phyloP scores from a whole-genome alignment of 2,113 vertebrate genomes.

The Peromyscus polionotus region DNA sequence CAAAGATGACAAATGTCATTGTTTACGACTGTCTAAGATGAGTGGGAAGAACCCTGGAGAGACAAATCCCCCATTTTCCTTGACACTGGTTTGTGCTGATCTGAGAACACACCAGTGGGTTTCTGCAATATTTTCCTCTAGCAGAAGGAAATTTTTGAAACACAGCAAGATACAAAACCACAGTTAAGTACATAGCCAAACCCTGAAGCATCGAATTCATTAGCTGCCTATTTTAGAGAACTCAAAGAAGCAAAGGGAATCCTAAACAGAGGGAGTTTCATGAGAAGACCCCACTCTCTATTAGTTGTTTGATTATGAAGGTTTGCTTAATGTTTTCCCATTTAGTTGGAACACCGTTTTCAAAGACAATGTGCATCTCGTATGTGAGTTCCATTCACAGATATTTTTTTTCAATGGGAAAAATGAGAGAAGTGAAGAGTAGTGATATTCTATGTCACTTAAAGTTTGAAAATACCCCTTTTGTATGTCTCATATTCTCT shows the following conservation, averaged over 20 bases:
- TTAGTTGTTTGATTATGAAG: background rate
- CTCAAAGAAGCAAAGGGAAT: constrained; percentile 69
- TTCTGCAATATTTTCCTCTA: constrained; percentile 77
- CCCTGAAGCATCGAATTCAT: constrained; percentile 45
- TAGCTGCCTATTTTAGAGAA: constrained; percentile 68
- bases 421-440: background rate
- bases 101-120: constrained; percentile 74
- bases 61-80: constrained; percentile 63
- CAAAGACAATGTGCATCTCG: constrained; percentile 12
- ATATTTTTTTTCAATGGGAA: constrained; percentile 10
- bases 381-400: constrained; percentile 10
- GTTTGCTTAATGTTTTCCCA: constrained; percentile 49
- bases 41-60: constrained; percentile 66
- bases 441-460: constrained; percentile 1
- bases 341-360: constrained; percentile 32
- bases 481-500: background rate
- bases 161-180: constrained; percentile 76
- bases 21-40: constrained; percentile 51
- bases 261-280: constrained; percentile 42
- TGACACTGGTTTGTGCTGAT: constrained; percentile 74
- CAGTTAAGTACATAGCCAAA: constrained; percentile 70
- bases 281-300: constrained; percentile 12
- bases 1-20: constrained; percentile 45
- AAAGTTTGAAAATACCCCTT: constrained; percentile 29
- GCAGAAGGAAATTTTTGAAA: constrained; percentile 77